phyloP scores from a whole-genome alignment of 2,888 invertebrate species.

The Eupithecia vulgata region DNA sequence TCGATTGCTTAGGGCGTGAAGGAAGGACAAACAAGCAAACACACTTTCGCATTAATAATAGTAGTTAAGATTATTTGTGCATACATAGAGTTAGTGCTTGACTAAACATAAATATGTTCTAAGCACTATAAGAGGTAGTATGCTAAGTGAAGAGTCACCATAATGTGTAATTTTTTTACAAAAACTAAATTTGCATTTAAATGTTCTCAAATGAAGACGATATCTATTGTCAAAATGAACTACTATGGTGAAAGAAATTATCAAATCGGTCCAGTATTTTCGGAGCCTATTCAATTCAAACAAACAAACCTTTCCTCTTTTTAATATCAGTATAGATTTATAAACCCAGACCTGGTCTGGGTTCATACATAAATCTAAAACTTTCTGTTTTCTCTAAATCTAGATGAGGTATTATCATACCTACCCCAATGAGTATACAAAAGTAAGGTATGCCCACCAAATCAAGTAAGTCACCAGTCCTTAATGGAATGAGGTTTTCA shows the following conservation, averaged over 20 bases:
- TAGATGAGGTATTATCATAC: slow-evolving; percentile 28
- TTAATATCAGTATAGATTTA: no score
- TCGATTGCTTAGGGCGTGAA: no score
- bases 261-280: no score
- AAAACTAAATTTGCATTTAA: background rate
- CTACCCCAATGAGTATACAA: slow-evolving; percentile 41
- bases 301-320: no score
- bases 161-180: background rate
- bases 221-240: slow-evolving; percentile 1
- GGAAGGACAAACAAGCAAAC: no score
- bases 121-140: background rate
- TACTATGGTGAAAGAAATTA: no score
- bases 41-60: no score
- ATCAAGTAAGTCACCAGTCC: slow-evolving; percentile 52
- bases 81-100: no score
- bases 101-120: background rate
- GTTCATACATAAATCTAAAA: no score
- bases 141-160: background rate
- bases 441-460: slow-evolving; percentile 45
- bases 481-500: slow-evolving; percentile 59
- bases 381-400: slow-evolving; percentile 35
- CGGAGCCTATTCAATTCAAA: no score
- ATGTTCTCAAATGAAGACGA: background rate
- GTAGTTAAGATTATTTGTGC: no score
- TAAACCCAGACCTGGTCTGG: no score